Base-by-base conservation (phyloP, 2,113 vertebrate genomes). In the Helogale parvula region DNA sequence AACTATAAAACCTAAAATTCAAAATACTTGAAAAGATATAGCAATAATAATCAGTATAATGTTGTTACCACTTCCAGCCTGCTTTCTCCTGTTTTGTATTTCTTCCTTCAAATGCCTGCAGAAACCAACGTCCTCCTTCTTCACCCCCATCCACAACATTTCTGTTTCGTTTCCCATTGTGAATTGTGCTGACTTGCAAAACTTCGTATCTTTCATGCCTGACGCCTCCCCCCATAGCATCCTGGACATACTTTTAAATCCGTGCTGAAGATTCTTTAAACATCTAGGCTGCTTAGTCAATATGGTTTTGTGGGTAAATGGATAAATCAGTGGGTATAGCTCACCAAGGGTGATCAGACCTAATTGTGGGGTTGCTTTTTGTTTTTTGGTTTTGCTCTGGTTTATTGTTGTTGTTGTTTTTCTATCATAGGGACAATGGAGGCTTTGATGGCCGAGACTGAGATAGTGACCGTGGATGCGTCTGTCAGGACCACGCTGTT, bases 381-480 rank as follows among this genome's bases (percentile, higher is more conserved):
- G 27, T 31, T 76, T 14, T 77, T 77, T 31, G 41, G 8, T 47
- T 25, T 76, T 31, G 41, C 29, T 81, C 57, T 89, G 2, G 57
- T 60, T 60, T 60, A 17, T 60, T 7, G 7, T 77, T 31, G 14
- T 31, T 47, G 25, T 47, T 31, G 41, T 47, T 74, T 68, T 89
- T 85, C 41, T 57, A 13, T 66, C 31, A 47, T 54, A 98, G 97
- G 54, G 7, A 47, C 35, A 23, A 98, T 97, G 97, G 50, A 0
- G 0, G n/a, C 54, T 63, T 4, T n/a, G 11, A 0, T 0, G 1
- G 23, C 72, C 0, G 5, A 21, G 33, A 33, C 7, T 4, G 21
- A 74, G 71, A 15, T 21, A 23, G 57, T 60, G 57, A 60, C 0
- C 29, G 21, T 4, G 21, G 25, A 1, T 14, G 85, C 45, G 38